Conservation (phyloP, 92 coral and sea anemone genomes). For the Meandrina meandrites region DNA sequence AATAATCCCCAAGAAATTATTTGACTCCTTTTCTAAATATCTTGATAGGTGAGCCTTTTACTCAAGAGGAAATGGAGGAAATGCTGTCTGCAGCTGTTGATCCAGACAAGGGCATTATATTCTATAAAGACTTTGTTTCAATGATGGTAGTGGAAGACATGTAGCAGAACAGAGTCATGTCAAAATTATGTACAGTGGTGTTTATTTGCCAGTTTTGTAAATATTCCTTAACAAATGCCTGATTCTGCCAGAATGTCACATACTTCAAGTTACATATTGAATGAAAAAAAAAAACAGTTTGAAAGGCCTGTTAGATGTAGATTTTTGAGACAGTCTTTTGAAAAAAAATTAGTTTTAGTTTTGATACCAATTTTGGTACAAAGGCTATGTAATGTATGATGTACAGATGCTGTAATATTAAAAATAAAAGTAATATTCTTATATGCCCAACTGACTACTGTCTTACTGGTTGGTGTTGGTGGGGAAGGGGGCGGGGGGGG, state of each 20-base stretch:
- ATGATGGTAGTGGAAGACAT: slow-evolving; percentile 99
- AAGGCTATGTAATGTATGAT: too few relatives aligned
- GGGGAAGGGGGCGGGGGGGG: neutral
- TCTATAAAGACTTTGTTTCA: slow-evolving; percentile 95
- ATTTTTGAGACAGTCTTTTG: neutral
- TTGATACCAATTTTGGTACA: too few relatives aligned
- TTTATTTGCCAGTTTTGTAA: slow-evolving; percentile 5
- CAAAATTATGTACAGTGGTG: neutral
- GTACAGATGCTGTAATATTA: neutral
- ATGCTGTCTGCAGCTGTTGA: slow-evolving; percentile 98
- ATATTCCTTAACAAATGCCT: neutral
- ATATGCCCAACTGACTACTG: neutral
- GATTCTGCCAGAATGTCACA: neutral
- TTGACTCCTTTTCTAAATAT: neutral
- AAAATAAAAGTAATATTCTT: neutral
- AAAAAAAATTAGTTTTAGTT: neutral
- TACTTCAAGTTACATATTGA: neutral
- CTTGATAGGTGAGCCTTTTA: slow-evolving; percentile 86
- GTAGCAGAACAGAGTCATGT: neutral
- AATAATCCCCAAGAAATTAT: too few relatives aligned
- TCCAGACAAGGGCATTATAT: slow-evolving; percentile 96
- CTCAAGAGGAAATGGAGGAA: slow-evolving; percentile 99
- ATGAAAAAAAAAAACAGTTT: too few relatives aligned
- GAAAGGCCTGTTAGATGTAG: neutral
- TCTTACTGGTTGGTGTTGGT: neutral